A percentile compares a stretch with the other conserved stretches of the same genome.
phyloP scores from a whole-genome alignment of 1,140 invertebrate genomes.

The Gryllus bimaculatus region DNA sequence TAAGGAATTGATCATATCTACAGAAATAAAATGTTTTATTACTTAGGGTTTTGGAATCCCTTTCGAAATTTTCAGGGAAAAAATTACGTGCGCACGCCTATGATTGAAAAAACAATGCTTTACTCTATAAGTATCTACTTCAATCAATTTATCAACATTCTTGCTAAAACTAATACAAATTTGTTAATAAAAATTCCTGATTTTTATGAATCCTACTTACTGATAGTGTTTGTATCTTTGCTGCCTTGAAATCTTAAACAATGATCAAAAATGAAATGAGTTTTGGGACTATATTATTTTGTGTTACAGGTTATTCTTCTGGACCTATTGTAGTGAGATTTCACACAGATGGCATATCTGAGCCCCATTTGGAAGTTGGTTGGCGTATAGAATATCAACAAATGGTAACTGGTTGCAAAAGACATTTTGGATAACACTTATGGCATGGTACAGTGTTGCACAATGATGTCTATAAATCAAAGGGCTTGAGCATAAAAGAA shows the following conservation, averaged over 20 bases:
- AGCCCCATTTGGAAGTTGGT: slow-evolving; percentile 23
- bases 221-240: background rate
- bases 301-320: slow-evolving; percentile 24
- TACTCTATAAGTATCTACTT: background rate
- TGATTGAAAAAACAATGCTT: background rate
- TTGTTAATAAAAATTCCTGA: background rate
- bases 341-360: slow-evolving; percentile 22
- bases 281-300: background rate
- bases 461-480: too few species aligned
- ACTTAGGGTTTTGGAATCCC: too few species aligned
- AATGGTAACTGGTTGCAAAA: slow-evolving; percentile 24
- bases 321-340: slow-evolving; percentile 25
- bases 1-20: too few species aligned
- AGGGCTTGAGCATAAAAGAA: too few species aligned
- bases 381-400: slow-evolving; percentile 24
- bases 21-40: too few species aligned
- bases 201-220: background rate
- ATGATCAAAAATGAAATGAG: background rate
- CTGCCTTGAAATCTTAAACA: background rate
- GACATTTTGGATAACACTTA: background rate
- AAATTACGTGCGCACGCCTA: too few species aligned
- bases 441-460: too few species aligned
- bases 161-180: background rate
- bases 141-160: background rate
- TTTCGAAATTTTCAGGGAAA: too few species aligned